Conservation (phyloP, 2,888 invertebrate genomes). For the Spodoptera littoralis region DNA sequence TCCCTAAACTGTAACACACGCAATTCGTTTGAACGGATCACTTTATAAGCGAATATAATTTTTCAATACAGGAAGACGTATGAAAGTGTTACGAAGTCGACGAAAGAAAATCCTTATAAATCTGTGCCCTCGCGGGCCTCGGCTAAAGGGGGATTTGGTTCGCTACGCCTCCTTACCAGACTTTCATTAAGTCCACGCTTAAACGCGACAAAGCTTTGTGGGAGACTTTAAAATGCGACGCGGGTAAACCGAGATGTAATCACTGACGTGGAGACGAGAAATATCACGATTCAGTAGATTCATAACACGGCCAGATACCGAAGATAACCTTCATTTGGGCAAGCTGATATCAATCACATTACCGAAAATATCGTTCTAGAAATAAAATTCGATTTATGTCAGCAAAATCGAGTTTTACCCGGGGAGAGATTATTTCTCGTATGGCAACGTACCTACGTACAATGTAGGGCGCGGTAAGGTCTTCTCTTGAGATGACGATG, state of each 20-base stretch:
- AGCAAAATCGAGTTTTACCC: constrained; percentile 19
- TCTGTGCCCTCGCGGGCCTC: constrained; percentile 65
- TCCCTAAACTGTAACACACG: constrained; percentile 16
- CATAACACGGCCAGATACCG: constrained; percentile 3
- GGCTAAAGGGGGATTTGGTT: constrained; percentile 68
- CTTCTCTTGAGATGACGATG: constrained; percentile 37
- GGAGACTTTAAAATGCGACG: constrained; percentile 50
- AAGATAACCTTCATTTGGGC: constrained; percentile 26
- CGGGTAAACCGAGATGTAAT: constrained; percentile 49
- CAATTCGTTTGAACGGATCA: constrained; percentile 45
- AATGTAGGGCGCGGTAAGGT: constrained; percentile 20
- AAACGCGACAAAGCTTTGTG: constrained; percentile 72
- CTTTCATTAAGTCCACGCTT: constrained; percentile 80
- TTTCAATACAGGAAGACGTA: constrained; percentile 58
- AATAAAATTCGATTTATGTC: constrained; percentile 38
- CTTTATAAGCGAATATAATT: constrained; percentile 54
- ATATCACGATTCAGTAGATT: constrained; percentile 9
- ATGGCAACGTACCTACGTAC: background rate
- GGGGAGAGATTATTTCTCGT: constrained; percentile 13
- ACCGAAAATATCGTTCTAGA: constrained; percentile 18
- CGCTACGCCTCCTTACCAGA: constrained; percentile 69
- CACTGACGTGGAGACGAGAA: constrained; percentile 39
- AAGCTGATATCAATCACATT: constrained; percentile 32
- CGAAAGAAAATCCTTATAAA: constrained; percentile 71
- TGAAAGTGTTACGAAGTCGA: constrained; percentile 72